Base-by-base conservation (phyloP, 2,797 vertebrate species). In the Chromis chromis region DNA sequence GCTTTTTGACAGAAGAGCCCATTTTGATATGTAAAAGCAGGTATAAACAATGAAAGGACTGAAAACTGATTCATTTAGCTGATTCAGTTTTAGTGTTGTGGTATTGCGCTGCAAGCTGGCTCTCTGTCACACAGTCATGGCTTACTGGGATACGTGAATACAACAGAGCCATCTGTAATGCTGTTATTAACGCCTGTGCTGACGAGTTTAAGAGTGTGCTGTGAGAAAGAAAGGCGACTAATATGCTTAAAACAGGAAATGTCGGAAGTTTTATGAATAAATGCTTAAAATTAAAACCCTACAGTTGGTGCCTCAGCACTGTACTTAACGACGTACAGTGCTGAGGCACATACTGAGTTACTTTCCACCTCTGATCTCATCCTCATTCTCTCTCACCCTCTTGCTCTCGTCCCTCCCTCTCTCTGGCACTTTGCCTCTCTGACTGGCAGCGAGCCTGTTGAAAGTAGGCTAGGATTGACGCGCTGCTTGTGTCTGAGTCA, bases 401-500 rank as follows among this genome's bases (percentile, higher is more conserved):
- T 73, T 57, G 65, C 64, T 70, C 70, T 54, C 24, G 50, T 82
- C 78, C 75, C 79, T 85, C 79, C 70, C 77, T 87, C 85, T 86
- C 59, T 75, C 82, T 89, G 81, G 88, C 82, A 68, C 79, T 88
- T 65, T 88, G 85, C 87, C 87, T 90, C 75, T 65, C 64, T 84
- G 88, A 86, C 91, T 95, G 93, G 93, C 92, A 88, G 86, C 22
- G 31, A 87, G 91, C 91, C 92, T 84, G 87, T 77, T 82, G 81
- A 91, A 94, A 94, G 93, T 94, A 94, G 91, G 93, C 91, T 94
- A 93, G 86, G 88, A 93, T 91, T 94, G 94, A 95, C 91, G 91
- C 79, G 86, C 87, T 92, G 88, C 92, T 86, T 85, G 84, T 87
- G 88, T 84, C 91, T 95, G 94, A 95, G 88, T 95, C 95, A 95